Conservation (phyloP, 2,113 vertebrate species). For the Phrynosoma blainvillii region DNA sequence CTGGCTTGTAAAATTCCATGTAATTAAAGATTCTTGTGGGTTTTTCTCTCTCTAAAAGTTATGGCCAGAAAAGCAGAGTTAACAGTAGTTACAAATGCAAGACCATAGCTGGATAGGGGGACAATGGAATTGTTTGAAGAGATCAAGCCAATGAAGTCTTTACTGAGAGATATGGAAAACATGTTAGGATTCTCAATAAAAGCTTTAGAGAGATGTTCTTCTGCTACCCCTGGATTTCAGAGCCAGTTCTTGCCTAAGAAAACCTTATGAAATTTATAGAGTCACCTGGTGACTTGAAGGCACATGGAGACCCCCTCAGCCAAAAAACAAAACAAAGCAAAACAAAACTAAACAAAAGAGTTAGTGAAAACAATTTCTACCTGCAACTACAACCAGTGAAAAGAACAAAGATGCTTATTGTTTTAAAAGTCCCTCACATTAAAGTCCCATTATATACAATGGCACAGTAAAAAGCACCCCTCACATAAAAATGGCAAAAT, state of each 20-base stretch:
- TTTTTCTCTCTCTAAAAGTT: neutral
- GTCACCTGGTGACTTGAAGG: neutral
- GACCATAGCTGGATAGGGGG: neutral
- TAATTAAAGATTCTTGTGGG: neutral
- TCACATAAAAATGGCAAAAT: too few species aligned
- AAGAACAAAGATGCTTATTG: neutral
- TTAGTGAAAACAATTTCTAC: slow-evolving; percentile 10
- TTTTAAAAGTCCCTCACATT: too few species aligned
- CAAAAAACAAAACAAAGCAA: neutral
- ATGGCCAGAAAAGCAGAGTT: neutral
- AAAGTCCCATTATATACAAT: too few species aligned
- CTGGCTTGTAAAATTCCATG: slow-evolving; percentile 38
- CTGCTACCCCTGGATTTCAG: neutral
- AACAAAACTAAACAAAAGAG: neutral
- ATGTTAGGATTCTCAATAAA: neutral
- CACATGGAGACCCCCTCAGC: neutral
- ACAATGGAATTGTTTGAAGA: neutral
- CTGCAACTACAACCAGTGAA: neutral
- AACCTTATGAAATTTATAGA: too few species aligned
- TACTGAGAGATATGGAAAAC: neutral
- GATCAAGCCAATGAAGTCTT: neutral
- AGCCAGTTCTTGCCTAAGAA: too few species aligned
- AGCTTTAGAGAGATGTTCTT: neutral
- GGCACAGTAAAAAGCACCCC: too few species aligned
- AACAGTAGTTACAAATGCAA: neutral